These are phyloP conservation scores for Porites lutea DNA, from an alignment of 64 coral and sea anemone genomes.

Conservation along the genomic window DNA sequence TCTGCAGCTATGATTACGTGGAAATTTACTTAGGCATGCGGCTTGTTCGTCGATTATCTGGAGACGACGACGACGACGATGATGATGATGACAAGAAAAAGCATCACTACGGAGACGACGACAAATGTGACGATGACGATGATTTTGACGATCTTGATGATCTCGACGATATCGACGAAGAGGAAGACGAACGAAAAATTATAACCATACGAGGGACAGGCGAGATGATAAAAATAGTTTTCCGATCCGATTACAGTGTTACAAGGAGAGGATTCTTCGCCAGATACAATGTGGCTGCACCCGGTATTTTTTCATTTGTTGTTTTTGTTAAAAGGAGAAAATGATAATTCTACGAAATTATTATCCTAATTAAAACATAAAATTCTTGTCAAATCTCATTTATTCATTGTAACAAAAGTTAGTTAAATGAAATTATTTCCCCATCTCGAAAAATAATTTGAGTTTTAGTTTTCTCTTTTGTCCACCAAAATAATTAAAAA, in stretches of 20 bases:
- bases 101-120: background rate
- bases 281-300: background rate
- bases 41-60: background rate
- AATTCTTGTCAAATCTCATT: too few relatives aligned
- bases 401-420: too few relatives aligned
- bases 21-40: conserved; percentile 20
- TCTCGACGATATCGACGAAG: background rate
- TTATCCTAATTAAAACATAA: too few relatives aligned
- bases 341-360: too few relatives aligned
- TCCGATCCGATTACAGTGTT: conserved; percentile 10
- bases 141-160: conserved; percentile 5
- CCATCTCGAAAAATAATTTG: too few relatives aligned
- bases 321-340: too few relatives aligned
- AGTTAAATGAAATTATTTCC: too few relatives aligned
- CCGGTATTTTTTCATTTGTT: background rate
- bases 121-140: conserved; percentile 27
- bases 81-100: background rate
- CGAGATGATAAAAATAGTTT: conserved; percentile 19
- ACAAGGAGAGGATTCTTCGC: conserved; percentile 38
- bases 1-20: conserved; percentile 27
- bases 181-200: background rate
- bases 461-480: too few relatives aligned
- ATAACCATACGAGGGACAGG: conserved; percentile 23
- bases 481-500: too few relatives aligned
- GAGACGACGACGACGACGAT: conserved; percentile 3